Evolutionary conservation across 2,113 vertebrate genomes (phyloP).

Genomic region (Dicaeum eximium): DNA sequence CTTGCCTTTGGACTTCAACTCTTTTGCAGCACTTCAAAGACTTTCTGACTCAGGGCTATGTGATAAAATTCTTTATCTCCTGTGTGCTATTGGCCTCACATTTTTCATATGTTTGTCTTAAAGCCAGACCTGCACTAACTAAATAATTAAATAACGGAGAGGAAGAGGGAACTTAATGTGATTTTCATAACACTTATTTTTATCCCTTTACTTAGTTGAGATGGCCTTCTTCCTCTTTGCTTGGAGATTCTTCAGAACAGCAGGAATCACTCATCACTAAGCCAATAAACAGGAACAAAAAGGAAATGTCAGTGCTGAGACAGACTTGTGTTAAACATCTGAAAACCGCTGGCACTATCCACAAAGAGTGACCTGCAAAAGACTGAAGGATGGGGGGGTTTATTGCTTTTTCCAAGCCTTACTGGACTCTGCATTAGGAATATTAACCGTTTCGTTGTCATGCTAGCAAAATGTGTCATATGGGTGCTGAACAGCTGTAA

Average conservation of each 20-base stretch:
- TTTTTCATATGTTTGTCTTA: neutral
- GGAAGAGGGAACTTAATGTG: neutral
- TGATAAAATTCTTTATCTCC: neutral
- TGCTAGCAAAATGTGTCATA: neutral
- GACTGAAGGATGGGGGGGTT: neutral
- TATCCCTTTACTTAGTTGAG: neutral
- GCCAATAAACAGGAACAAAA: neutral
- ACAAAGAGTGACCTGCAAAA: neutral
- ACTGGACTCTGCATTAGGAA: neutral
- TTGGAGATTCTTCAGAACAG: neutral
- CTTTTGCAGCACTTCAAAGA: neutral
- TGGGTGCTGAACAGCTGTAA: neutral
- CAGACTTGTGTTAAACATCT: neutral
- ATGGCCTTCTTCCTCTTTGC: neutral
- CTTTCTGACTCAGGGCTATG: neutral
- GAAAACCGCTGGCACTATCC: neutral
- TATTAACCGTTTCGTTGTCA: neutral
- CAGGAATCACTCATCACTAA: neutral
- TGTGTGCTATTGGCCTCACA: neutral
- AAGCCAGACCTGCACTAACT: neutral
- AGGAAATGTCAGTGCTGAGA: neutral
- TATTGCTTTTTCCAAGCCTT: neutral
- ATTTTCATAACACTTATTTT: neutral
- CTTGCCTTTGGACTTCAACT: slow-evolving; percentile 50
- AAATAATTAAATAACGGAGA: neutral